Evolutionary conservation across 1,140 invertebrate species (phyloP).

Genomic region (Penaeus chinensis): DNA sequence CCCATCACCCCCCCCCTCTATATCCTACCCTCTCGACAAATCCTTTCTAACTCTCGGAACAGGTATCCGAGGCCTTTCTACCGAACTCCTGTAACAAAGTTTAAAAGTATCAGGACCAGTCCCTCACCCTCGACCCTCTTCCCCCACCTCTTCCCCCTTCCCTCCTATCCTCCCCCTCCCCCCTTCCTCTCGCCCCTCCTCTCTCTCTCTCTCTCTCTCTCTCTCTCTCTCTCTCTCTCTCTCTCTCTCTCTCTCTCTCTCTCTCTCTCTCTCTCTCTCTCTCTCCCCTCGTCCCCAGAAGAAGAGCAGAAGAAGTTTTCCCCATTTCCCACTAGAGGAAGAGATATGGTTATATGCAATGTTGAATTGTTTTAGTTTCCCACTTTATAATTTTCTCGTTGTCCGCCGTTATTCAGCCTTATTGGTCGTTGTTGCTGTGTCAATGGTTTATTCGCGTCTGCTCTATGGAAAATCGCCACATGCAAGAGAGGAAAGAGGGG

Average conservation of each 20-base stretch:
- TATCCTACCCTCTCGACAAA: conserved; percentile 18
- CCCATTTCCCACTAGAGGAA: conserved; percentile 21
- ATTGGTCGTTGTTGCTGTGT: no score
- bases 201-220: conserved; percentile 2
- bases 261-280: neutral
- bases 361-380: conserved; percentile 56
- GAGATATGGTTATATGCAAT: conserved; percentile 53
- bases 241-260: conserved; percentile 9
- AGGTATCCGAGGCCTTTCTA: conserved; percentile 34
- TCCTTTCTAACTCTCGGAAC: conserved; percentile 31
- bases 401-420: neutral
- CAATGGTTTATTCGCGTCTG: no score
- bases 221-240: neutral
- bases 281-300: neutral
- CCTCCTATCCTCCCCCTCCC: neutral
- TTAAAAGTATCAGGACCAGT: conserved; percentile 54
- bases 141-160: neutral
- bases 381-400: conserved; percentile 33
- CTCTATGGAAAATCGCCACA: no score
- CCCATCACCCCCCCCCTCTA: neutral
- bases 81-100: conserved; percentile 51
- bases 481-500: no score
- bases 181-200: neutral
- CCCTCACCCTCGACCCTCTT: conserved; percentile 29
- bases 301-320: no score